These are phyloP conservation scores for Cinclus mexicanus DNA, from an alignment of 2,113 vertebrate species.

Conservation along the genomic window DNA sequence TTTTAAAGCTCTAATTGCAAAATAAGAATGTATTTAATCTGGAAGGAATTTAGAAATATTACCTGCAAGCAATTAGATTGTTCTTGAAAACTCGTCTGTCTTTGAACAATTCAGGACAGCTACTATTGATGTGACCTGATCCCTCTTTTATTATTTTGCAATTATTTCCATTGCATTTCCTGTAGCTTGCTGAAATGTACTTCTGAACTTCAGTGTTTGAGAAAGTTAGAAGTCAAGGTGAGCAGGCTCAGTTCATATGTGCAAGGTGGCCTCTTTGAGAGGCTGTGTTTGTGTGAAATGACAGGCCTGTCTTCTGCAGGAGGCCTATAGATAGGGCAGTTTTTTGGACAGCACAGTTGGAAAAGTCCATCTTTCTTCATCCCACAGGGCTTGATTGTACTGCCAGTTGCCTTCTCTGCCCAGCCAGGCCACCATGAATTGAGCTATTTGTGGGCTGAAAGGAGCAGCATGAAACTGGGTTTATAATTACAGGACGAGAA, in stretches of 20 bases:
- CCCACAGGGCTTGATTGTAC: not conserved
- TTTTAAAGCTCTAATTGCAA: not conserved
- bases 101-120: not conserved
- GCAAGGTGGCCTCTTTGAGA: not conserved
- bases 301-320: not conserved
- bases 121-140: not conserved
- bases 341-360: not conserved
- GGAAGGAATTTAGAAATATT: not conserved
- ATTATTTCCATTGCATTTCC: not conserved
- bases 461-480: not conserved
- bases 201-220: not conserved
- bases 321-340: not conserved
- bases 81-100: not conserved
- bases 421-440: not conserved
- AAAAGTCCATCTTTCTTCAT: not conserved
- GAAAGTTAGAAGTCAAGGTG: not conserved
- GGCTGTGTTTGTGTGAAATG: not conserved
- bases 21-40: not conserved
- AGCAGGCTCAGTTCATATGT: not conserved
- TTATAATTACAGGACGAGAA: not conserved
- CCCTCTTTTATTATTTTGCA: not conserved
- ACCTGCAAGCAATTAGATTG: not conserved
- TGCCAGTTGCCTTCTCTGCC: not conserved
- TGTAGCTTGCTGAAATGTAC: not conserved
- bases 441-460: not conserved